A percentile compares a stretch with the other conserved stretches of the same genome.
phyloP scores from a whole-genome alignment of 2,113 vertebrate species.

The Typhlomys cinereus region DNA sequence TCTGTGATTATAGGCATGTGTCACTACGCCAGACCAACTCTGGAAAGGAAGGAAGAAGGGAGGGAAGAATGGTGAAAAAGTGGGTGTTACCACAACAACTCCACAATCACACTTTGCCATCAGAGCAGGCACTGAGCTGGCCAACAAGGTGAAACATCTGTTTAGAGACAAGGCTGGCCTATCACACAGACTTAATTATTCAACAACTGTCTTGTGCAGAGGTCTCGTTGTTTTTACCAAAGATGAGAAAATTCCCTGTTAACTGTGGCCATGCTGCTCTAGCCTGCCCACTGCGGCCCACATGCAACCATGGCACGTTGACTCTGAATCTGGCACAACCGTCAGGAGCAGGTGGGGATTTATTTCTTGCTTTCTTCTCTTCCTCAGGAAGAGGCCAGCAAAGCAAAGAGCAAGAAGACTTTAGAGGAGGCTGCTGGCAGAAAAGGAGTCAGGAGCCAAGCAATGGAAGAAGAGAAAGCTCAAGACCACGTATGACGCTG shows the following conservation, averaged over 20 bases:
- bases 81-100: too few relatives aligned
- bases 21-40: neutral
- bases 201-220: neutral
- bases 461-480: constrained; percentile 62
- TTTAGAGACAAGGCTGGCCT: too few relatives aligned
- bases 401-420: constrained; percentile 67
- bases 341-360: neutral
- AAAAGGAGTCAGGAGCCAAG: constrained; percentile 15
- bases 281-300: neutral
- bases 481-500: constrained; percentile 82
- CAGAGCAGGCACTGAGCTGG: too few relatives aligned
- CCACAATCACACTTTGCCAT: too few relatives aligned
- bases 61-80: too few relatives aligned
- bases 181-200: too few relatives aligned
- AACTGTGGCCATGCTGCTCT: neutral
- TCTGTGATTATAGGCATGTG: neutral
- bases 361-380: neutral
- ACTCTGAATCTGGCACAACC: neutral
- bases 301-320: fast-evolving
- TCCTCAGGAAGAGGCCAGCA: constrained; percentile 86
- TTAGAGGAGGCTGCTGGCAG: constrained; percentile 35
- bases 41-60: too few relatives aligned
- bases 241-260: neutral
- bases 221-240: neutral
- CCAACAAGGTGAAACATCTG: too few relatives aligned